Conservation (phyloP, 2,113 vertebrate genomes). For the Psephotus haematonotus region DNA sequence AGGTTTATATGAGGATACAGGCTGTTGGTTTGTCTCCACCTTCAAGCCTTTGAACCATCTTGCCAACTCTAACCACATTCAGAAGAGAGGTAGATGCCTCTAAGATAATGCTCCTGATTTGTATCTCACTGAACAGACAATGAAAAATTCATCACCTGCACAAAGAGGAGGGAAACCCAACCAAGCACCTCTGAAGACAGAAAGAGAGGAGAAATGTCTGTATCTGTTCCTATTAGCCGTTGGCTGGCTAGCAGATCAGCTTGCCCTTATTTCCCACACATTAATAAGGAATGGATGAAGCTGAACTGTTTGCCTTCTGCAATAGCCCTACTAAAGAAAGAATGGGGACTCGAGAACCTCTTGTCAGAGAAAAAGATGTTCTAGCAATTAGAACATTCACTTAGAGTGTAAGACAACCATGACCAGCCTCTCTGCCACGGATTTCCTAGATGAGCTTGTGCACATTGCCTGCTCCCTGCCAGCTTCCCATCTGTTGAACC, state of each 20-base stretch:
- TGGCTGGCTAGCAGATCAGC: not conserved
- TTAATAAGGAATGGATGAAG: not conserved
- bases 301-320: not conserved
- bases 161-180: constrained; percentile 21
- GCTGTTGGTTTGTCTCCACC: not conserved
- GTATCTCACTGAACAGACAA: constrained; percentile 30
- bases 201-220: not conserved
- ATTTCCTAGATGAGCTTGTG: not conserved
- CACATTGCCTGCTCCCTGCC: not conserved
- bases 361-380: not conserved
- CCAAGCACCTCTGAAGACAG: not conserved
- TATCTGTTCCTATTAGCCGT: not conserved
- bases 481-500: not conserved
- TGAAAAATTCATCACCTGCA: not conserved
- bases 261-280: not conserved
- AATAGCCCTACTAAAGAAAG: not conserved
- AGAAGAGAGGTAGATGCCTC: constrained; percentile 5
- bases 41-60: constrained; percentile 1
- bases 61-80: constrained; percentile 1
- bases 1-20: constrained; percentile 48
- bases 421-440: not conserved
- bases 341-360: not conserved
- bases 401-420: not conserved
- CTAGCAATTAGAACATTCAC: not conserved
- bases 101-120: constrained; percentile 15